These are phyloP conservation scores for Oreochromis spilurus DNA, from an alignment of 2,113 vertebrate species.

Conservation along the genomic window DNA sequence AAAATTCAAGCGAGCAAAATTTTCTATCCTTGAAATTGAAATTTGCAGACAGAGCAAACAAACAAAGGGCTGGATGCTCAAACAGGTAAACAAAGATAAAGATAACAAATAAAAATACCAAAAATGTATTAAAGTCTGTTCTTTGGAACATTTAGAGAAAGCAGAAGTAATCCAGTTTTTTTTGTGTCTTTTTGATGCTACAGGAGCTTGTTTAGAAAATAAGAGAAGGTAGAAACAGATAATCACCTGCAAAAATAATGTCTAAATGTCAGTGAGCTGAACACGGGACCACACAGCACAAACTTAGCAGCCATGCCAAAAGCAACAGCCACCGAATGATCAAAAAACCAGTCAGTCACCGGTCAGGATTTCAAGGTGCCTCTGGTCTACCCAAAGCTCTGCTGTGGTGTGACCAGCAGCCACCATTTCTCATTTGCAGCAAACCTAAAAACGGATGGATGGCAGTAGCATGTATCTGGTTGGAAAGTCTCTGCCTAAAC, in stretches of 20 bases:
- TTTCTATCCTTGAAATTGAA: not conserved
- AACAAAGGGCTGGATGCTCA: not conserved
- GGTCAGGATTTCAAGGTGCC: not conserved
- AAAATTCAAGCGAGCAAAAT: not conserved
- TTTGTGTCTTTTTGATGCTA: not conserved
- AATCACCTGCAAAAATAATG: conserved; percentile 73
- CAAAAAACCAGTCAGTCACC: not conserved
- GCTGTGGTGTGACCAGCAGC: not conserved
- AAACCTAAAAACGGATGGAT: not conserved
- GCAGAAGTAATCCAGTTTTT: not conserved
- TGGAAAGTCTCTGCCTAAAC: not conserved
- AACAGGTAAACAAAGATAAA: not conserved
- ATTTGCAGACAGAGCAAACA: not conserved
- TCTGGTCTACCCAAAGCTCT: not conserved
- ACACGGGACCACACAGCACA: not conserved
- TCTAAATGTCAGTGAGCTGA: conserved; percentile 75
- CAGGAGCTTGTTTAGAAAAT: not conserved
- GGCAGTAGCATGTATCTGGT: not conserved
- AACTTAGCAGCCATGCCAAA: not conserved
- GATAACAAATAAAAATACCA: not conserved
- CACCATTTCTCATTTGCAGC: not conserved
- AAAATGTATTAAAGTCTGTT: not conserved
- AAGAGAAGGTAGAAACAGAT: conserved; percentile 63
- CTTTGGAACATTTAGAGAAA: not conserved
- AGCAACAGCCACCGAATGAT: not conserved